Evolutionary conservation across 2,113 vertebrate species (phyloP).

Genomic region (Bucco capensis): DNA sequence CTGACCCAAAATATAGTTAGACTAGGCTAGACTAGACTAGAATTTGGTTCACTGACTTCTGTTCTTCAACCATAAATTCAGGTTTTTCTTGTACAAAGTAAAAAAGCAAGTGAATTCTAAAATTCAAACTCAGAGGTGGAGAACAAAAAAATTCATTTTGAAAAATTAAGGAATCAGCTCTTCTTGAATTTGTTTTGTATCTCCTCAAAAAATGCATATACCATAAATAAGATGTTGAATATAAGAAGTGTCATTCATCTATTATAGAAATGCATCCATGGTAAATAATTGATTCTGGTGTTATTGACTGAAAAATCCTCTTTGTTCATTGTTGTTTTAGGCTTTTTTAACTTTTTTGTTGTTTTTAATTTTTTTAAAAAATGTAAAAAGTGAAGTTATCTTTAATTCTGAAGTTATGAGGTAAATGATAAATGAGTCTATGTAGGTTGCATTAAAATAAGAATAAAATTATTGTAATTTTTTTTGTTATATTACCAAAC

Average conservation of each 20-base stretch:
- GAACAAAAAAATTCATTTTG: background rate
- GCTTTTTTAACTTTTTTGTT: background rate
- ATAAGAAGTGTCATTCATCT: background rate
- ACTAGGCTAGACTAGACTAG: background rate
- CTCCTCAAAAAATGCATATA: background rate
- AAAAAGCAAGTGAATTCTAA: background rate
- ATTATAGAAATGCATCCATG: background rate
- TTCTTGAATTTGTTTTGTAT: background rate
- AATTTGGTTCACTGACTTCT: background rate
- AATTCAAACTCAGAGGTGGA: background rate
- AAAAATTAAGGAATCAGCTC: too few species aligned
- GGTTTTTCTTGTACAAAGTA: background rate
- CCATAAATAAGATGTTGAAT: background rate
- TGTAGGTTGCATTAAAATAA: background rate
- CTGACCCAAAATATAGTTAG: background rate
- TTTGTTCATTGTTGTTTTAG: background rate
- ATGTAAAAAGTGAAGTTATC: background rate
- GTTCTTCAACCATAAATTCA: background rate
- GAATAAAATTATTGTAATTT: background rate
- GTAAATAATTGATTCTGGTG: background rate
- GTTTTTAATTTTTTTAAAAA: background rate
- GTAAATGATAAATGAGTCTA: background rate
- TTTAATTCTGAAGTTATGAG: background rate
- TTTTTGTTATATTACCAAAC: background rate
- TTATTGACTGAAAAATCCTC: background rate